These are phyloP conservation scores for Agrotis exclamationis DNA, from an alignment of 2,888 invertebrate genomes.

Conservation along the genomic window DNA sequence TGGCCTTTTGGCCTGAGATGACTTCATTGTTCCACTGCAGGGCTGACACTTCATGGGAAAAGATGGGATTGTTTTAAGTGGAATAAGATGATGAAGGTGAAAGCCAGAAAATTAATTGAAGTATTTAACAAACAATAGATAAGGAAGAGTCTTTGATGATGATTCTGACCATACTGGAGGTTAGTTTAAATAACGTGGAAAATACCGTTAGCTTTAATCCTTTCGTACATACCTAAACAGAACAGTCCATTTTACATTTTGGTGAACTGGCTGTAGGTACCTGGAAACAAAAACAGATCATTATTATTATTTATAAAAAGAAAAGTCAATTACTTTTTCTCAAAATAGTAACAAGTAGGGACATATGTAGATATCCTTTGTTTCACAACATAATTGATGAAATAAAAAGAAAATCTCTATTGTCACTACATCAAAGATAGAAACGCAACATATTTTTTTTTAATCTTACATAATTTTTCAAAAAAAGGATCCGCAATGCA, in stretches of 20 bases:
- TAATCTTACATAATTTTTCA: constrained; percentile 43
- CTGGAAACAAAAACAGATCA: constrained; percentile 42
- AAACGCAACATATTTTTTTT: constrained; percentile 1
- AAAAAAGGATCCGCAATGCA: constrained; percentile 25
- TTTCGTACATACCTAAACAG: constrained; percentile 54
- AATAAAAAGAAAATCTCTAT: constrained; percentile 12
- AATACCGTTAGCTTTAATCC: background rate
- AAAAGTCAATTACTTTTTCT: background rate
- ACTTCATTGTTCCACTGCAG: constrained; percentile 62
- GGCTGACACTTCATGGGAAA: constrained; percentile 51
- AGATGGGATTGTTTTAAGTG: background rate
- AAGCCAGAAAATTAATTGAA: background rate
- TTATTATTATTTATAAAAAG: background rate
- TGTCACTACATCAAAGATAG: constrained; percentile 24
- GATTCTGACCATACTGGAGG: too few species aligned
- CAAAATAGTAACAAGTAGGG: background rate
- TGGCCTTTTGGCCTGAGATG: constrained; percentile 63
- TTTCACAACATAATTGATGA: background rate
- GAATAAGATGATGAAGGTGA: background rate
- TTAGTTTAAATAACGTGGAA: too few species aligned
- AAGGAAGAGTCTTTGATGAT: background rate
- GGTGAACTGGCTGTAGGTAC: constrained; percentile 28
- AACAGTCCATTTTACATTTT: constrained; percentile 36
- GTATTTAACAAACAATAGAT: background rate
- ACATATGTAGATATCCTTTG: background rate